Evolutionary conservation across 2,888 invertebrate species (phyloP).

Genomic region (Trichogramma evanescens): DNA sequence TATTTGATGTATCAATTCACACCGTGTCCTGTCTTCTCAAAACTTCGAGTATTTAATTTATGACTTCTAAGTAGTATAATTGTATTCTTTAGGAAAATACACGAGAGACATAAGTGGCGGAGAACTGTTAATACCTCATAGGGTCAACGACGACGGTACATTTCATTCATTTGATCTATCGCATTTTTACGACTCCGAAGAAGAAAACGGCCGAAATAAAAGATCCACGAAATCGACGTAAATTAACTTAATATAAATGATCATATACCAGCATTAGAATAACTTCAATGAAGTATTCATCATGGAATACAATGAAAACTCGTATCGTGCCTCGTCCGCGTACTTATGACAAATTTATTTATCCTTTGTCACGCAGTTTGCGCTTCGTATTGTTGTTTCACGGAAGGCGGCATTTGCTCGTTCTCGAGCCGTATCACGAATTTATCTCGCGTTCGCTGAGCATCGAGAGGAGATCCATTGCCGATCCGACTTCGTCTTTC

Average conservation of each 20-base stretch:
- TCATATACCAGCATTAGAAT: not conserved
- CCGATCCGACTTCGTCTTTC: slow-evolving; percentile 8
- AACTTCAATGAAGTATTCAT: not conserved
- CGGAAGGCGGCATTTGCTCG: slow-evolving; percentile 45
- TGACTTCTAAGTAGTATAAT: slow-evolving; percentile 24
- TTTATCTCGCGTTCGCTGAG: slow-evolving; percentile 52
- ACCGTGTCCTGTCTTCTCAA: no score
- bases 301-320: not conserved
- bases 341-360: no score
- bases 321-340: no score
- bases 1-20: no score
- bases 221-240: slow-evolving; percentile 17
- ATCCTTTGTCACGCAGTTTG: slow-evolving; percentile 20
- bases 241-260: not conserved
- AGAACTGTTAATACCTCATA: slow-evolving; percentile 49
- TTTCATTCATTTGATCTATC: slow-evolving; percentile 32
- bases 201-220: no score
- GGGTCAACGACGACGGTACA: slow-evolving; percentile 44
- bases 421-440: slow-evolving; percentile 50
- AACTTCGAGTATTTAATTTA: not conserved
- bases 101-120: slow-evolving; percentile 48
- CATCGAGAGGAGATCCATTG: slow-evolving; percentile 58
- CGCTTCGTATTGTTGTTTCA: slow-evolving; percentile 39
- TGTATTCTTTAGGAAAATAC: slow-evolving; percentile 40
- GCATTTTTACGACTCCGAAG: no score